These are phyloP conservation scores for Stercorarius parasiticus DNA, from an alignment of 2,113 vertebrate genomes.

Conservation along the genomic window DNA sequence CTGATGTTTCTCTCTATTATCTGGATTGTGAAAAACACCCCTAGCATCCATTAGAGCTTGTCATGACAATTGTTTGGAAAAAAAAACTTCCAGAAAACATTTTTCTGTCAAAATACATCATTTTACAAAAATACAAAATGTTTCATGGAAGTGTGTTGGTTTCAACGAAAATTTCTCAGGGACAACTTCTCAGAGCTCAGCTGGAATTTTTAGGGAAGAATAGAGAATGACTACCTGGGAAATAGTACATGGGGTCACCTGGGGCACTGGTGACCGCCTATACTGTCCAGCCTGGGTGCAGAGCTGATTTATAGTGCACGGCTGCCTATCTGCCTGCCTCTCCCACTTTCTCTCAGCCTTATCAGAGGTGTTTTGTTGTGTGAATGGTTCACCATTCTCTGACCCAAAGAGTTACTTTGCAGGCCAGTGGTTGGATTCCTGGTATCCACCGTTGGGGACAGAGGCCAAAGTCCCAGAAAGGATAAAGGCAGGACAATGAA, in stretches of 20 bases:
- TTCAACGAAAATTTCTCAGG: neutral
- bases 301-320: neutral
- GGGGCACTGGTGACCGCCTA: neutral
- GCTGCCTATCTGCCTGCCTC: neutral
- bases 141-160: neutral
- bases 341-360: neutral
- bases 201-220: neutral
- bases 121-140: slow-evolving; percentile 8
- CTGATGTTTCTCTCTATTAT: neutral
- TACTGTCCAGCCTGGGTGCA: neutral
- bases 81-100: neutral
- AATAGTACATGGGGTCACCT: neutral
- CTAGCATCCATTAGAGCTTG: slow-evolving; percentile 21
- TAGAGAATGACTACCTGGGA: neutral
- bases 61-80: neutral
- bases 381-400: neutral
- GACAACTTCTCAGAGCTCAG: neutral
- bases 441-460: neutral
- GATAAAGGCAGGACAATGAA: neutral
- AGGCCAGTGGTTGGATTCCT: neutral
- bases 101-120: slow-evolving; percentile 20
- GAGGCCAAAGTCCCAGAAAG: neutral
- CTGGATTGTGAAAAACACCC: neutral
- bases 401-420: neutral
- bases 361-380: neutral